Percentiles rank a stretch among this genome's conserved stretches.
phyloP scores from a whole-genome alignment of 1,140 invertebrate species.

The Bathynomus jamesi region DNA sequence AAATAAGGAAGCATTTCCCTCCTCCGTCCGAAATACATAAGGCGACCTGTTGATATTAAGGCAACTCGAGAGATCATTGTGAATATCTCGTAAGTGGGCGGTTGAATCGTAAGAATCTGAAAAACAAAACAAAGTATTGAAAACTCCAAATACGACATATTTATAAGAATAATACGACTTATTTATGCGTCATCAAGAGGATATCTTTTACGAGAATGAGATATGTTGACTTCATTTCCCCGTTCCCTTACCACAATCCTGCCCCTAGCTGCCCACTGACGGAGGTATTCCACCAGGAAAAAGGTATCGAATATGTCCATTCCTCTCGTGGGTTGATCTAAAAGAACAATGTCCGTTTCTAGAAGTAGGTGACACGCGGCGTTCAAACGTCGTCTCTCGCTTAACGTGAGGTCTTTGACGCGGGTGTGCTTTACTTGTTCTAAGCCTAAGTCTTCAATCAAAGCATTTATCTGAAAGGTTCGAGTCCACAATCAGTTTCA shows the following conservation, averaged over 20 bases:
- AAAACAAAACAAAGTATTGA: too few species aligned
- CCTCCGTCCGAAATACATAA: slow-evolving; percentile 80
- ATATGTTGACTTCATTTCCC: too few species aligned
- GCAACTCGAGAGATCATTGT: slow-evolving; percentile 74
- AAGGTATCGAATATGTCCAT: slow-evolving; percentile 96
- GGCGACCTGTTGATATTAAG: slow-evolving; percentile 58
- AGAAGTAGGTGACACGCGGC: slow-evolving; percentile 79
- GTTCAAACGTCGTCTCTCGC: slow-evolving; percentile 73
- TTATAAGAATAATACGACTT: too few species aligned
- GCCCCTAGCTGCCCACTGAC: slow-evolving; percentile 83
- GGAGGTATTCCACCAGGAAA: slow-evolving; percentile 84
- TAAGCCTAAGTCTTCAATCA: slow-evolving; percentile 82
- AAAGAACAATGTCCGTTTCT: slow-evolving; percentile 48
- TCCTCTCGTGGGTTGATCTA: slow-evolving; percentile 81
- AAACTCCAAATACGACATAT: too few species aligned
- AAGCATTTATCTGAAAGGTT: slow-evolving; percentile 61
- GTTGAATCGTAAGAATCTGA: slow-evolving; percentile 78
- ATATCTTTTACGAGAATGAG: too few species aligned
- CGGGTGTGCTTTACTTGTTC: slow-evolving; percentile 68
- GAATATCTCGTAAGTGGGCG: slow-evolving; percentile 89
- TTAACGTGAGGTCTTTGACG: slow-evolving; percentile 69
- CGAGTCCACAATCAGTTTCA: slow-evolving; percentile 9
- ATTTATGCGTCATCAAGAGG: too few species aligned
- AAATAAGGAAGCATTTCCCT: slow-evolving; percentile 88
- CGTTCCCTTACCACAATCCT: slow-evolving; percentile 41